Conservation (phyloP, 2,113 vertebrate species). For the Lagenorhynchus albirostris region DNA sequence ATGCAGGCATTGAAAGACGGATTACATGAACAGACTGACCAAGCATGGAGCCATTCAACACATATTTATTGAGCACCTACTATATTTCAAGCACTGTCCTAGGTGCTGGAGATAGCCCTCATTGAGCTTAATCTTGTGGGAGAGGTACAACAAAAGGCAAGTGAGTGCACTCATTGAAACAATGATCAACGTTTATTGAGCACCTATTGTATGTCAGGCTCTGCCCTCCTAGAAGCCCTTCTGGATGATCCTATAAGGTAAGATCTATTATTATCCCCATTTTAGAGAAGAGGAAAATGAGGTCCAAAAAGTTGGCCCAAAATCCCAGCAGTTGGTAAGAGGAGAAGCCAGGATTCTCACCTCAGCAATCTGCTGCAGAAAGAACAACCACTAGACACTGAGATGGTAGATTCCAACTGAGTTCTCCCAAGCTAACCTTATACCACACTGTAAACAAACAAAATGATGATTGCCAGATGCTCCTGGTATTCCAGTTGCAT, state of each 20-base stretch:
- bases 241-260: background rate
- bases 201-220: background rate
- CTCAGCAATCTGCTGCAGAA: background rate
- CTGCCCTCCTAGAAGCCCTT: background rate
- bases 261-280: background rate
- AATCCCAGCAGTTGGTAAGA: background rate
- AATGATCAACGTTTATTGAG: background rate
- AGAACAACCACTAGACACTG: background rate
- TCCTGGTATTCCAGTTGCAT: background rate
- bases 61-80: background rate
- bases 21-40: accelerated
- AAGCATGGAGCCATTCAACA: background rate
- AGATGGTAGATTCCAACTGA: background rate
- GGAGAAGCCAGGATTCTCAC: background rate
- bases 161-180: background rate
- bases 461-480: background rate
- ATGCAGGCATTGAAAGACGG: accelerated
- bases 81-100: background rate
- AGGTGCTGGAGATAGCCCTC: background rate
- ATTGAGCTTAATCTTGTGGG: background rate
- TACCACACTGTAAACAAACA: background rate
- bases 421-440: background rate
- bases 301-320: background rate
- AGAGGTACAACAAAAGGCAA: background rate
- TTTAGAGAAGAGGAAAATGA: background rate